Evolutionary conservation across 2,888 invertebrate species (phyloP), one percentile per base, ranked within the genome.

Genomic region (Diaprepes abbreviatus): DNA sequence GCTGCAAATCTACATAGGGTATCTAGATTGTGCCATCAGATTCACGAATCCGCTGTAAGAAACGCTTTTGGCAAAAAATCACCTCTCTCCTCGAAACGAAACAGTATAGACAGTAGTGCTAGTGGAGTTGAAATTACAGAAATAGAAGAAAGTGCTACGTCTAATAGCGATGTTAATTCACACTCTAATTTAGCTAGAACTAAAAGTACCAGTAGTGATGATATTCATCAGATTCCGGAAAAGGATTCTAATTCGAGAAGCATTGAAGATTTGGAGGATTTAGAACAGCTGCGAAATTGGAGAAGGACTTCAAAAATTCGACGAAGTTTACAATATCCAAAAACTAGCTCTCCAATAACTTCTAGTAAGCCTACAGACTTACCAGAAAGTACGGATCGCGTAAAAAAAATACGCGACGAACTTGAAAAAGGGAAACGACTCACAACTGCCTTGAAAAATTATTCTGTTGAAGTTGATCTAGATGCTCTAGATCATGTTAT

Each of bases 311-410:
- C 91, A 10, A 88, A 88, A 76, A 84, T 88, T 67, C 87, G 90
- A 45, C 86, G 89, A 70, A 91, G 92, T 3, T 85, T 92, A 74
- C 90, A 92, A 78, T 89, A 90, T 80, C 89, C 91, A 4, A 89
- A 89, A 77, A 76, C 79, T 66, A 79, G 75, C 45, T 78, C 77
- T 62, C 54, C 70, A 21, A 71, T 45, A 10, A 68, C 65, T 14
- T 14, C 74, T 5, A 38, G 69, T 19, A 58, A 71, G n/a, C 78
- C 79, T 3, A 55, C 74, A 28, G 83, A 84, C 74, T 72, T 83
- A 40, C 87, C 88, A 2, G 84, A 84, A 71, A 86, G 83, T 67
- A 85, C 83, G 1, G 87, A 87, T 9, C 88, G 85, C 73, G 88
- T 89, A 1, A 84, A 86, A 1, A 87, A 86, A 75, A 86, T 88